These are phyloP conservation scores for Microdon myrmicae DNA, from an alignment of 2,888 invertebrate species.

Conservation along the genomic window DNA sequence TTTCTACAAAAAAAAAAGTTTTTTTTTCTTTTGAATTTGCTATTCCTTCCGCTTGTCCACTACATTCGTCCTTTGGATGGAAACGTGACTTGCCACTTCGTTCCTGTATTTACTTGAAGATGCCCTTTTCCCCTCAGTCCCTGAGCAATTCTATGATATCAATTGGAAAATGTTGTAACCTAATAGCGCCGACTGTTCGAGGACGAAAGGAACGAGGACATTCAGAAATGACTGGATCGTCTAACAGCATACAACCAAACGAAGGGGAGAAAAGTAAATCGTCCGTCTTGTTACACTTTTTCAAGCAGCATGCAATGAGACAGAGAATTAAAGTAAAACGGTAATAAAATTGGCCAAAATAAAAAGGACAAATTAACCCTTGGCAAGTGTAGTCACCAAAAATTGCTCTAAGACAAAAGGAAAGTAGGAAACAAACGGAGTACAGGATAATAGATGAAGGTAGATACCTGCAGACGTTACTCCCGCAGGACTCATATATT, in stretches of 20 bases:
- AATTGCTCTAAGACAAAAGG: conserved; percentile 19
- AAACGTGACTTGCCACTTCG: conserved; percentile 43
- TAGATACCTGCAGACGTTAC: conserved; percentile 52
- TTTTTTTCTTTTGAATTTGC: not conserved
- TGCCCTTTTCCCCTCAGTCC: conserved; percentile 8
- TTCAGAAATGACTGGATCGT: conserved; percentile 1
- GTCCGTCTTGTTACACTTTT: conserved; percentile 34
- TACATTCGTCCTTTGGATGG: conserved; percentile 22
- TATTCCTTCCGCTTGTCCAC: conserved; percentile 11
- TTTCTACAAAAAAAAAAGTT: no score
- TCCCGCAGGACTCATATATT: conserved; percentile 50
- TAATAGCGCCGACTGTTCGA: conserved; percentile 2
- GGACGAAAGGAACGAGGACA: not conserved
- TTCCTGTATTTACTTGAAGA: conserved; percentile 40
- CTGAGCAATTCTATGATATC: conserved; percentile 37
- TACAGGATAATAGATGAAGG: conserved; percentile 30
- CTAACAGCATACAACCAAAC: conserved; percentile 10
- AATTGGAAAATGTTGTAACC: conserved; percentile 34
- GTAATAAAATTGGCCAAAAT: conserved; percentile 47
- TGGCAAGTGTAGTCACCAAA: conserved; percentile 42
- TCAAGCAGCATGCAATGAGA: conserved; percentile 35
- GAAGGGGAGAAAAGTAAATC: conserved; percentile 13
- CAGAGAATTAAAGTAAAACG: conserved; percentile 48
- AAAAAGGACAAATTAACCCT: conserved; percentile 51
- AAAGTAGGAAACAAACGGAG: conserved; percentile 1